These are phyloP conservation scores for Cheilosia vernalis DNA, from an alignment of 2,888 invertebrate genomes.

Conservation along the genomic window DNA sequence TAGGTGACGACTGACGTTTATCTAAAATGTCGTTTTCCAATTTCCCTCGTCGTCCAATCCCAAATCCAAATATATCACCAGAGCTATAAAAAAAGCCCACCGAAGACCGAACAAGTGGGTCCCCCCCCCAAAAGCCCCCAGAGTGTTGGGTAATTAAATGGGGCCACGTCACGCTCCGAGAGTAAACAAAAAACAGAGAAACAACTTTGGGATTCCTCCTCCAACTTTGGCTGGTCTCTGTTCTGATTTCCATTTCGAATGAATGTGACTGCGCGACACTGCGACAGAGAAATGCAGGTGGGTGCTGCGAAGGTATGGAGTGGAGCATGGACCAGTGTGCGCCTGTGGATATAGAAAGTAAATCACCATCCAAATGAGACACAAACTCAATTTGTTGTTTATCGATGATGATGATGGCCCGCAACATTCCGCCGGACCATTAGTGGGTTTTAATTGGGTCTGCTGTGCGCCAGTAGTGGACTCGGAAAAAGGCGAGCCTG, in stretches of 20 bases:
- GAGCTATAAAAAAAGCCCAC: slow-evolving; percentile 31
- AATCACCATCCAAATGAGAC: slow-evolving; percentile 74
- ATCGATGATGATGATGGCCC: slow-evolving; percentile 47
- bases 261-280: slow-evolving; percentile 17
- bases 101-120: neutral
- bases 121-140: too few species aligned
- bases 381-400: slow-evolving; percentile 68
- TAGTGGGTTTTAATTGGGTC: slow-evolving; percentile 68
- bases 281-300: slow-evolving; percentile 52
- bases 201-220: slow-evolving; percentile 54
- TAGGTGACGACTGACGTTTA: slow-evolving; percentile 71
- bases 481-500: neutral
- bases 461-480: slow-evolving; percentile 6
- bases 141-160: slow-evolving; percentile 48
- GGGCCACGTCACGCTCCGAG: slow-evolving; percentile 41
- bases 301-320: slow-evolving; percentile 28
- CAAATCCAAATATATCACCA: slow-evolving; percentile 61
- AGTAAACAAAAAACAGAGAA: slow-evolving; percentile 32
- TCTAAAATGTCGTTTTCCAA: slow-evolving; percentile 56
- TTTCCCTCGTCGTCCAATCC: slow-evolving; percentile 39
- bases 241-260: slow-evolving; percentile 23
- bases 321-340: neutral
- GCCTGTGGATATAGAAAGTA: slow-evolving; percentile 62
- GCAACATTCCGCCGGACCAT: slow-evolving; percentile 62
- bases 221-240: slow-evolving; percentile 32